phyloP scores from a whole-genome alignment of 92 coral and sea anemone species.

The Zoanthus solanderi region DNA sequence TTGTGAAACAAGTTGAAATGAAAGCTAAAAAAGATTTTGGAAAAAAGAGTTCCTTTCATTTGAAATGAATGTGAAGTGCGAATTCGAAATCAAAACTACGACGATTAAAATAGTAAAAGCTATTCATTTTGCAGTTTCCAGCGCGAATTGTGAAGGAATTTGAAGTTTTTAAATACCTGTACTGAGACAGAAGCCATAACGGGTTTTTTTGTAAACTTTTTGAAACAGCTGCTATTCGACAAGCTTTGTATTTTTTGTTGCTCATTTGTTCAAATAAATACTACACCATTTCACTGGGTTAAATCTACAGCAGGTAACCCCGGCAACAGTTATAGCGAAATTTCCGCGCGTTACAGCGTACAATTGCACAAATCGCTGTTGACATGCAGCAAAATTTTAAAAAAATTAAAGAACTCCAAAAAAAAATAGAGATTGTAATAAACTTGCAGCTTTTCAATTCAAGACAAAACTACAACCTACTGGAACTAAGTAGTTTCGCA shows the following conservation, averaged over 20 bases:
- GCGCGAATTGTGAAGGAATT: constrained; percentile 39
- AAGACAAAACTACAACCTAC: not conserved
- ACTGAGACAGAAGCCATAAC: constrained; percentile 3
- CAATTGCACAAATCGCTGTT: not conserved
- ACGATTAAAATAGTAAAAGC: not conserved
- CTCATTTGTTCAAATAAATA: constrained; percentile 25
- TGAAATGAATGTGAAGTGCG: not conserved
- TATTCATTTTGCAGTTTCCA: not conserved
- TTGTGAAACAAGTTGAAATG: not conserved
- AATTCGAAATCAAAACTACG: not conserved
- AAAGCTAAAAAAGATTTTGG: not conserved
- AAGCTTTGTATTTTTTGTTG: constrained; percentile 31
- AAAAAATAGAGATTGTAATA: not conserved
- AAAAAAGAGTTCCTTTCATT: not conserved
- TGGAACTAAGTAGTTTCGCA: not conserved
- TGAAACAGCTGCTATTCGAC: constrained; percentile 38
- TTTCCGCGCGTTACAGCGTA: not conserved
- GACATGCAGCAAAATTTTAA: not conserved
- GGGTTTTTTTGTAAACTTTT: constrained; percentile 36
- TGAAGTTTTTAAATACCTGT: constrained; percentile 22
- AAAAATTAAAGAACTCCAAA: not conserved
- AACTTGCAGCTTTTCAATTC: not conserved
- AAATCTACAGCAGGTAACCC: constrained; percentile 5
- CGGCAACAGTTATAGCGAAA: constrained; percentile 40
- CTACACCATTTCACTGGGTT: not conserved